Conservation (phyloP, 2,113 vertebrate species). For the Labeo catla region DNA sequence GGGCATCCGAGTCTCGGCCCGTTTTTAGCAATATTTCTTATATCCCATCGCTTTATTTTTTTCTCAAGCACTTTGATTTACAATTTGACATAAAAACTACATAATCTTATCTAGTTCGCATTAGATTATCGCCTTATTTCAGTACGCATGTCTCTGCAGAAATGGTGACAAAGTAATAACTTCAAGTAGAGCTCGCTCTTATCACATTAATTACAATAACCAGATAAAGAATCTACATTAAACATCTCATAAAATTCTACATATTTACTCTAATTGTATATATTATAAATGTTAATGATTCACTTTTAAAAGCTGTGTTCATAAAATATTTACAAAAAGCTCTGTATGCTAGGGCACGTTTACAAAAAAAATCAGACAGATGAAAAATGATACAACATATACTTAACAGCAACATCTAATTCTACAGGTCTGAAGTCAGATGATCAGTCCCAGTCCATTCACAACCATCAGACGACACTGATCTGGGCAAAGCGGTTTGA, state of each 20-base stretch:
- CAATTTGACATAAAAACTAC: conserved; percentile 55
- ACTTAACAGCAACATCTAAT: not conserved
- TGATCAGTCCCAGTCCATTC: not conserved
- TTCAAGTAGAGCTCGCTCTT: conserved; percentile 49
- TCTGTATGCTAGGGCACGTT: conserved; percentile 39
- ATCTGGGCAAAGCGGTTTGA: not conserved
- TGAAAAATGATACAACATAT: conserved; percentile 21
- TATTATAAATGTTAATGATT: conserved; percentile 53
- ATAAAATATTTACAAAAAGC: conserved; percentile 56
- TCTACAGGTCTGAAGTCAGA: conserved; percentile 23
- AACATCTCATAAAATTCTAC: conserved; percentile 44
- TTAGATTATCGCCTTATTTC: conserved; percentile 41
- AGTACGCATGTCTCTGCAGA: conserved; percentile 39
- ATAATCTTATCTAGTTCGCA: conserved; percentile 22
- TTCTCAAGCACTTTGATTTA: conserved; percentile 48
- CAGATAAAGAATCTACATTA: conserved; percentile 56
- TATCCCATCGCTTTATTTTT: not conserved
- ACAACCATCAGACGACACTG: conserved; percentile 1
- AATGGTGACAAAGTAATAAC: conserved; percentile 32
- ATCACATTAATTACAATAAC: conserved; percentile 52
- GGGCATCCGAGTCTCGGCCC: conserved; percentile 29
- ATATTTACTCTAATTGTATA: conserved; percentile 56
- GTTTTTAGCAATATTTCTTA: conserved; percentile 18
- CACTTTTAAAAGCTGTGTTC: conserved; percentile 51
- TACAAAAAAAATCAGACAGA: conserved; percentile 8